Conservation (phyloP, 23 tunicate genomes). For the Ciona savignyi region DNA sequence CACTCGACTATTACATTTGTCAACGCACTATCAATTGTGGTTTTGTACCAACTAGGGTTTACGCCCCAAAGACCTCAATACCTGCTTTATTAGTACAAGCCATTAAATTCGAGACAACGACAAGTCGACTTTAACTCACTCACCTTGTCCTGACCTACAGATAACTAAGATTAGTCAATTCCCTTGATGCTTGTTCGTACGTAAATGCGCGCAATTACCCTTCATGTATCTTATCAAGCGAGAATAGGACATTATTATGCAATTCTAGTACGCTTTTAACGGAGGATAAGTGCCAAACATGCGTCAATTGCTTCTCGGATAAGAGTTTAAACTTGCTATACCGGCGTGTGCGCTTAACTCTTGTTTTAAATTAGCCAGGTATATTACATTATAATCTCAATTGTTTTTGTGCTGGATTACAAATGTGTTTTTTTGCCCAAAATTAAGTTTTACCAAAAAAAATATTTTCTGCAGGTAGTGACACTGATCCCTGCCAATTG, state of each 20-base stretch:
- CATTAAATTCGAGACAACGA: background rate
- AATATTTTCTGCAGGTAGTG: constrained; percentile 7
- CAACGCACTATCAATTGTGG: background rate
- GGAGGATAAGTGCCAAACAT: too few relatives aligned
- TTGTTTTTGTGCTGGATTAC: background rate
- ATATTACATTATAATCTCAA: too few relatives aligned
- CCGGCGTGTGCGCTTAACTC: too few relatives aligned
- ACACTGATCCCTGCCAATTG: constrained; percentile 42
- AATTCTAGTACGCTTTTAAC: too few relatives aligned
- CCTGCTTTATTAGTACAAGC: background rate
- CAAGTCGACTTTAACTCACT: background rate
- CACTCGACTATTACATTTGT: background rate
- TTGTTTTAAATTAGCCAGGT: background rate
- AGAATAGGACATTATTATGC: too few relatives aligned
- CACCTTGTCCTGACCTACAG: background rate
- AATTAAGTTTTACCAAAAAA: too few relatives aligned
- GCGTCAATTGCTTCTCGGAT: too few relatives aligned
- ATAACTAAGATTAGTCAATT: background rate
- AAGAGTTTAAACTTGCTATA: too few relatives aligned
- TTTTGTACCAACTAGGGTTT: too few relatives aligned
- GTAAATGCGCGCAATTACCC: background rate
- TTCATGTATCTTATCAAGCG: too few relatives aligned
- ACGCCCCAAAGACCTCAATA: too few relatives aligned
- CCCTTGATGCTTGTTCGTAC: background rate
- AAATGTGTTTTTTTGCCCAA: background rate